Conservation (phyloP, 2,113 vertebrate species). For the Cyphomyrus discorhynchus region DNA sequence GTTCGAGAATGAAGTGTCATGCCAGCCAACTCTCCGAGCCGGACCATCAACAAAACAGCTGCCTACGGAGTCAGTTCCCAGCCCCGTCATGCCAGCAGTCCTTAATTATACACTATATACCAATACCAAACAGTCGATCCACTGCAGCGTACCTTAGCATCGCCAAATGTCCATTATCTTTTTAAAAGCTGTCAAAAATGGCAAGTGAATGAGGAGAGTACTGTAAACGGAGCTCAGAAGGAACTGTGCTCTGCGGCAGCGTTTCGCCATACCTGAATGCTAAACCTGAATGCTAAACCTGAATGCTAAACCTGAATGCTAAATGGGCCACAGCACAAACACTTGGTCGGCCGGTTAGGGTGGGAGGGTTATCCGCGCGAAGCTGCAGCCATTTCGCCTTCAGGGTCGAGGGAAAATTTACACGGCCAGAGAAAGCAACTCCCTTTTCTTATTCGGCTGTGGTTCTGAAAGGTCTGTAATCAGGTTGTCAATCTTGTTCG, state of each 20-base stretch:
- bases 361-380: not conserved
- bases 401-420: not conserved
- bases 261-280: not conserved
- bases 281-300: no score
- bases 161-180: not conserved
- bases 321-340: not conserved
- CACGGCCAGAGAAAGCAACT: not conserved
- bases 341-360: not conserved
- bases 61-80: not conserved
- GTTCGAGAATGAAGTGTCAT: not conserved
- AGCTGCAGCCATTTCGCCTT: not conserved
- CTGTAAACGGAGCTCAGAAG: not conserved
- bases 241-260: not conserved
- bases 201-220: not conserved
- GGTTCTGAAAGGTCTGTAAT: conserved; percentile 2
- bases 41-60: not conserved
- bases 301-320: not conserved
- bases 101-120: not conserved
- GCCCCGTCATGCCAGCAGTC: not conserved
- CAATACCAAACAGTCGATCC: not conserved
- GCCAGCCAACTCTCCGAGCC: not conserved
- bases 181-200: not conserved
- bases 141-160: not conserved
- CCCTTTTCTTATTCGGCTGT: not conserved
- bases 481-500: not conserved